Percentiles rank a stretch among this genome's conserved stretches.
phyloP scores from a whole-genome alignment of 2,888 invertebrate genomes.

The Seladonia tumulorum region DNA sequence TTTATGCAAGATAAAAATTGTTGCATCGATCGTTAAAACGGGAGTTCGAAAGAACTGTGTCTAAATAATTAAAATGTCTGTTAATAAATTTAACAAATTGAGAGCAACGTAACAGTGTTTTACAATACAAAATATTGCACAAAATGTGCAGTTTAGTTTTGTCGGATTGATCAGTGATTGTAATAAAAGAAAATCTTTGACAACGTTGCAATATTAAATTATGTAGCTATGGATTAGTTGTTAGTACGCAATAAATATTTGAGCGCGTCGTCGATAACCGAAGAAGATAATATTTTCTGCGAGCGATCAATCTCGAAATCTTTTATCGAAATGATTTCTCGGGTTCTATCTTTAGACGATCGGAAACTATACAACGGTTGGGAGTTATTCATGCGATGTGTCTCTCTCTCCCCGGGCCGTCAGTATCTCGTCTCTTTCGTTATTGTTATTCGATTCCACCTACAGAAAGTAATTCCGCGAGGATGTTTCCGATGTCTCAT shows the following conservation, averaged over 20 bases:
- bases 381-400: neutral
- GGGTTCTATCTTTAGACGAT: conserved; percentile 2
- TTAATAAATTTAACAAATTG: too few species aligned
- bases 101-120: too few species aligned
- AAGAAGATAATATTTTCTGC: neutral
- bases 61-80: too few species aligned
- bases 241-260: neutral
- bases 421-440: conserved; percentile 12
- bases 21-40: too few species aligned
- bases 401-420: conserved; percentile 7
- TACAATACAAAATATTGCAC: too few species aligned
- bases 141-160: too few species aligned
- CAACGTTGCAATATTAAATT: neutral
- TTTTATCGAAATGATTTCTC: conserved; percentile 5
- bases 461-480: conserved; percentile 19
- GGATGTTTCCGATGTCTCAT: conserved; percentile 25
- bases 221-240: neutral
- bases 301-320: conserved; percentile 3
- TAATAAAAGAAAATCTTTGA: too few species aligned
- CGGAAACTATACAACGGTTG: neutral
- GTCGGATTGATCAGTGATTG: too few species aligned
- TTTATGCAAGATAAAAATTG: too few species aligned
- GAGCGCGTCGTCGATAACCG: neutral
- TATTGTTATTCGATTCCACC: conserved; percentile 17
- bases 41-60: too few species aligned